phyloP scores from a whole-genome alignment of 2,113 vertebrate species.

The Meriones unguiculatus region DNA sequence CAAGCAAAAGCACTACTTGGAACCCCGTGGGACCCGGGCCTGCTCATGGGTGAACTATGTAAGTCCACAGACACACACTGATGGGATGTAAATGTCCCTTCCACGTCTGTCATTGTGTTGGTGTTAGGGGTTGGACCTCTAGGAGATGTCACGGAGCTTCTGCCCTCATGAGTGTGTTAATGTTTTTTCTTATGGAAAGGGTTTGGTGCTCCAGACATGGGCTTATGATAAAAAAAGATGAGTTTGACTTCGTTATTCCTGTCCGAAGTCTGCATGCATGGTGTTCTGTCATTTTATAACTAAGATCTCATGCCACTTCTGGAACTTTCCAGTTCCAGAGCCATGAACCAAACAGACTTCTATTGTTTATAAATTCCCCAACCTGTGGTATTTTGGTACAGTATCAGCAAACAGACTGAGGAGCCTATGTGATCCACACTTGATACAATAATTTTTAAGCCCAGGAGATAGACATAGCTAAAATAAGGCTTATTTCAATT shows the following conservation, averaged over 20 bases:
- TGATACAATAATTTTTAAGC: not conserved
- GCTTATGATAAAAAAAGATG: not conserved
- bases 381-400: not conserved
- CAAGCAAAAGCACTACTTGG: not conserved
- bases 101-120: not conserved
- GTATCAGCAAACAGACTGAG: not conserved
- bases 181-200: not conserved
- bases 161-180: not conserved
- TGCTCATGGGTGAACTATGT: not conserved
- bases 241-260: not conserved
- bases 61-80: not conserved
- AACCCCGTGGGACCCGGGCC: not conserved
- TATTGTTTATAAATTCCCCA: not conserved
- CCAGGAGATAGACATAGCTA: not conserved
- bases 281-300: not conserved
- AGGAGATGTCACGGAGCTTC: not conserved
- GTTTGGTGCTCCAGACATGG: not conserved
- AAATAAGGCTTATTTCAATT: not conserved
- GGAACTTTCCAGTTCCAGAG: not conserved
- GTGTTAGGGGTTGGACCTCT: too few species aligned
- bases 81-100: not conserved
- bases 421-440: not conserved
- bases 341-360: not conserved
- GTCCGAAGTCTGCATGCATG: not conserved
- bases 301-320: not conserved